A percentile compares a stretch with the other conserved stretches of the same genome.
Evolutionary conservation across 2,113 vertebrate genomes (phyloP).

Genomic region (Anguilla japonica): DNA sequence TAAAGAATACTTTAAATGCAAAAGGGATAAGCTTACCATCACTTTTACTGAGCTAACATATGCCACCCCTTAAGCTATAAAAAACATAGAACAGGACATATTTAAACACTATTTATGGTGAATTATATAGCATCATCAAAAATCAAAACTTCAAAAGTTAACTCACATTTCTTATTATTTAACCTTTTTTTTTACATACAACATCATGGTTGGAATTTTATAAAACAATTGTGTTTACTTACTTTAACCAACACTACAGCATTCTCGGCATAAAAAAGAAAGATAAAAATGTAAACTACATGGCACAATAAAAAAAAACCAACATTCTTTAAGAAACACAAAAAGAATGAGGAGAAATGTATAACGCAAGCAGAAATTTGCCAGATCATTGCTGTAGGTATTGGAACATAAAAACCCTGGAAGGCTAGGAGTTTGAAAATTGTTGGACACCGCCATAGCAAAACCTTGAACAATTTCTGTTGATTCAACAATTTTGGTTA

Average conservation of each 20-base stretch:
- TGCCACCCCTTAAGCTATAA: neutral
- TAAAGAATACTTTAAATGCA: neutral
- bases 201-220: slow-evolving; percentile 35
- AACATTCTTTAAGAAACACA: slow-evolving; percentile 16
- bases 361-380: slow-evolving; percentile 57
- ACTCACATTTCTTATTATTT: slow-evolving; percentile 38
- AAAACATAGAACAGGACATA: neutral
- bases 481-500: slow-evolving; percentile 84
- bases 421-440: slow-evolving; percentile 68
- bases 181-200: slow-evolving; percentile 39
- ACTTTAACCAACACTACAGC: neutral
- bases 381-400: slow-evolving; percentile 72
- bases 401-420: slow-evolving; percentile 67
- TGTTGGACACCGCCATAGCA: slow-evolving; percentile 72
- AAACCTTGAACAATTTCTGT: slow-evolving; percentile 76
- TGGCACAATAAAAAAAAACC: slow-evolving; percentile 23
- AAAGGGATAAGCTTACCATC: neutral
- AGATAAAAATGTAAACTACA: neutral
- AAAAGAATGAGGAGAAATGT: slow-evolving; percentile 44
- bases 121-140: neutral
- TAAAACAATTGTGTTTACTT: slow-evolving; percentile 22
- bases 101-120: neutral
- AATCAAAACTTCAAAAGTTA: slow-evolving; percentile 9
- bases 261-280: neutral
- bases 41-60: neutral